Evolutionary conservation across 2,113 vertebrate genomes (phyloP), one percentile per base, ranked within the genome.

Genomic region (Galemys pyrenaicus): DNA sequence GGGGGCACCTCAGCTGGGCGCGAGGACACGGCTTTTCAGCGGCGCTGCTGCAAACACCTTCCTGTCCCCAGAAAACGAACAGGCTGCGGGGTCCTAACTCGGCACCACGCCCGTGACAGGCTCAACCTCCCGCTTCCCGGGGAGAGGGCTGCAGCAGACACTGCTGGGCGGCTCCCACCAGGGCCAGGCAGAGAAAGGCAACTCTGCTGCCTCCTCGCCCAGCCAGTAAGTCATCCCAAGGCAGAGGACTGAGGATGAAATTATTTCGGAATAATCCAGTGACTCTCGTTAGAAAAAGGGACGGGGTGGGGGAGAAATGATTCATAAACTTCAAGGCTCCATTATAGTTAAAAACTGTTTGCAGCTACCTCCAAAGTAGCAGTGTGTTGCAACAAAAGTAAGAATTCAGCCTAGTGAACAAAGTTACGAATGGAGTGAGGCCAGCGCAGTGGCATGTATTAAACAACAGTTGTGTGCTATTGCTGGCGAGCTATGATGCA

Each of bases 391-490:
- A 51, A 26, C 11, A 9, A 82, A 71, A 24, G 75, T 62, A 58
- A 87, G 71, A 91, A 49, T 3, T 9, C n/a, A 70, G 35, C 24
- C 37, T 49, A 32, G 54, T 82, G 60, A 87, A 39, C 22, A 95
- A 79, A 92, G 17, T 91, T 89, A 74, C 41, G 37, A 87, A 62
- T 49, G 73, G 32, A 58, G 37, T 73, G 83, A 79, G 30, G 13
- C 17, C 75, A 85, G 86, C 41, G 64, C 60, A 70, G 75, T 81
- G 54, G 51, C 22, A 71, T 77, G 79, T 93, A 84, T 68, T 73
- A 74, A 91, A 83, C 32, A 75, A 85, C 68, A 67, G 44, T 91
- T 67, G 16, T 78, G 71, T 51, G 32, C 8, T 39, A 37, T 78
- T 91, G 67, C 60, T 46, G 16, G 71, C 44, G 78, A n/a, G 51